These are phyloP conservation scores for Garra rufa DNA, from an alignment of 2,113 vertebrate genomes.

Conservation along the genomic window DNA sequence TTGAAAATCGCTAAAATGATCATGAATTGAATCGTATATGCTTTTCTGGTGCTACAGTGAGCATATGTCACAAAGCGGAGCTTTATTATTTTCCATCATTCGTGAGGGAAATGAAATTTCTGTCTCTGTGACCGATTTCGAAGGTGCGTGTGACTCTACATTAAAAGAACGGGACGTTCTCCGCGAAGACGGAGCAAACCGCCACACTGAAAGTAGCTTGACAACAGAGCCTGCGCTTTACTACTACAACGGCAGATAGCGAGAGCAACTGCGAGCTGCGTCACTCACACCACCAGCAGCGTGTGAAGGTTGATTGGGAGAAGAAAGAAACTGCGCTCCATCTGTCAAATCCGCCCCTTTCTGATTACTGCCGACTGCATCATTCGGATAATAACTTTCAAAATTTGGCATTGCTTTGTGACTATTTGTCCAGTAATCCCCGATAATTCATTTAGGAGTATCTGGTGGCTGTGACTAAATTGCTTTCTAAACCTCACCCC, in stretches of 20 bases:
- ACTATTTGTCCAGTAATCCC: background rate
- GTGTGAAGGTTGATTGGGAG: conserved; percentile 57
- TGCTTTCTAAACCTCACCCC: background rate
- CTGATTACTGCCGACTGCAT: conserved; percentile 47
- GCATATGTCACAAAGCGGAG: background rate
- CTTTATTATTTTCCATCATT: background rate
- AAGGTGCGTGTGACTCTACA: background rate
- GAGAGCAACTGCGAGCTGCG: conserved; percentile 46
- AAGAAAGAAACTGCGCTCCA: conserved; percentile 46
- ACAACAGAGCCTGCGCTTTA: conserved; percentile 28
- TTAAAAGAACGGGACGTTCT: background rate
- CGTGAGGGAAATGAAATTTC: background rate
- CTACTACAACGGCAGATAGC: conserved; percentile 36
- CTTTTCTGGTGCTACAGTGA: background rate
- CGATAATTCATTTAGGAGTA: background rate
- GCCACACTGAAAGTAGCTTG: background rate
- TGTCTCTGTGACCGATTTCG: background rate
- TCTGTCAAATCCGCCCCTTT: conserved; percentile 52
- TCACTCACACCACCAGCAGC: conserved; percentile 59
- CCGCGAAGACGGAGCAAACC: background rate
- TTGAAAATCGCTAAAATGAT: background rate
- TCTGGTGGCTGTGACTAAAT: conserved; percentile 9
- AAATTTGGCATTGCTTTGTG: conserved; percentile 33
- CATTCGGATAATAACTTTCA: conserved; percentile 34
- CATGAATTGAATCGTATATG: background rate